A percentile compares a stretch with the other conserved stretches of the same genome.
phyloP scores from a whole-genome alignment of 2,113 vertebrate genomes.

The Alexandromys fortis region DNA sequence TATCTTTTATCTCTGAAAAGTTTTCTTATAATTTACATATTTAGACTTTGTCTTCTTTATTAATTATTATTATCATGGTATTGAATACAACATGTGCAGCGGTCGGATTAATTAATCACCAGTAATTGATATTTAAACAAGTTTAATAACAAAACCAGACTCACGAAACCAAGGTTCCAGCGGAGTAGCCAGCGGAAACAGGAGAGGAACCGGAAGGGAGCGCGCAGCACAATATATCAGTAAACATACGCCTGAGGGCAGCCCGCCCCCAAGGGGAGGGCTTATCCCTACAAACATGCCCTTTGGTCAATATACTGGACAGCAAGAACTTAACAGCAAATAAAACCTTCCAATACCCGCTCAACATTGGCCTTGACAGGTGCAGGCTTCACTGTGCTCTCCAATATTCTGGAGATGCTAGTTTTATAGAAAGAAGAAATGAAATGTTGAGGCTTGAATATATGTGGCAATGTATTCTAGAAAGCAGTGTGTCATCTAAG shows the following conservation, averaged over 20 bases:
- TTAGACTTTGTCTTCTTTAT: neutral
- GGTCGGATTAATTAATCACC: no score
- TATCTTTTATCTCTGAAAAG: neutral
- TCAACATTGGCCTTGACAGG: neutral
- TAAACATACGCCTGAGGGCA: no score
- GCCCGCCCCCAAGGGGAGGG: no score
- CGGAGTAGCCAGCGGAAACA: no score
- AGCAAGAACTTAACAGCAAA: neutral
- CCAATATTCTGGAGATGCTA: neutral
- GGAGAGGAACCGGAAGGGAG: no score
- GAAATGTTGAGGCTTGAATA: no score
- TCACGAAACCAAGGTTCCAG: no score
- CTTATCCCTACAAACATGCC: no score
- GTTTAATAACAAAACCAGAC: no score
- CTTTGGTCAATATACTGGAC: neutral
- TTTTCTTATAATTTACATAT: neutral
- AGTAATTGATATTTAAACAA: no score
- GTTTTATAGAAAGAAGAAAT: neutral
- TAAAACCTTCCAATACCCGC: neutral
- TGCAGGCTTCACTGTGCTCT: neutral
- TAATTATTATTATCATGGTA: neutral
- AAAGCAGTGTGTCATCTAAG: accelerated
- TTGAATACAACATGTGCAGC: no score
- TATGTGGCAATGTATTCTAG: neutral
- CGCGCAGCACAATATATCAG: no score